Percentiles rank a stretch among this genome's conserved stretches.
phyloP scores from a whole-genome alignment of 2,113 vertebrate species.

The Malurus elegans region DNA sequence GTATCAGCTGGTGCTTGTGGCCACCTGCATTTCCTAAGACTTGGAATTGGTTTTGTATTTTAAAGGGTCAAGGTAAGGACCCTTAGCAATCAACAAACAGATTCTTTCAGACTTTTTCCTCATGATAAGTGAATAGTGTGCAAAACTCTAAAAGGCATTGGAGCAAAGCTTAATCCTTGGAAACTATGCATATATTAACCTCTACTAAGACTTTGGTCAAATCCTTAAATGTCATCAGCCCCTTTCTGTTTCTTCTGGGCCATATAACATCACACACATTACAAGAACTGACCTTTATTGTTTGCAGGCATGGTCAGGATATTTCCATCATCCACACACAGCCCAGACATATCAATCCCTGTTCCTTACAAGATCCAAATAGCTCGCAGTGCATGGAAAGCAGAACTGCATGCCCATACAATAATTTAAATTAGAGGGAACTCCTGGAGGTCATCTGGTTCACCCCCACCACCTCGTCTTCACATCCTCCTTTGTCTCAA shows the following conservation, averaged over 20 bases:
- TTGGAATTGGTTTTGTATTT: not conserved
- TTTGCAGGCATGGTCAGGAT: conserved; percentile 3
- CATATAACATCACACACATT: conserved; percentile 17
- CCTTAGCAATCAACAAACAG: not conserved
- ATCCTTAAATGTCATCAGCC: conserved; percentile 29
- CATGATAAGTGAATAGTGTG: not conserved
- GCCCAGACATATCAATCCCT: not conserved
- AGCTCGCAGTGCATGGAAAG: not conserved
- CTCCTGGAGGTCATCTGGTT: not conserved
- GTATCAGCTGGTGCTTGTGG: not conserved
- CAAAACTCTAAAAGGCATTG: not conserved
- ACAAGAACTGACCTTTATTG: not conserved
- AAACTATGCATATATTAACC: conserved; percentile 16
- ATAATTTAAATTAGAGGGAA: not conserved
- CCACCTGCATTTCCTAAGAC: not conserved
- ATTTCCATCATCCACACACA: not conserved
- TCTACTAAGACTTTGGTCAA: conserved; percentile 36
- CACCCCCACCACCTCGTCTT: not conserved
- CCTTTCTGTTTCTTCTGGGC: conserved; percentile 4
- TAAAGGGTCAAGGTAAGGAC: not conserved
- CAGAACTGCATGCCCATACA: not conserved
- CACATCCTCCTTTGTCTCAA: not conserved
- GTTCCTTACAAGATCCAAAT: not conserved
- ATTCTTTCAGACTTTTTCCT: not conserved
- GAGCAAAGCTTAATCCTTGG: conserved; percentile 25